phyloP scores from a whole-genome alignment of 1,140 invertebrate species.

The Aphaenogaster rudis region DNA sequence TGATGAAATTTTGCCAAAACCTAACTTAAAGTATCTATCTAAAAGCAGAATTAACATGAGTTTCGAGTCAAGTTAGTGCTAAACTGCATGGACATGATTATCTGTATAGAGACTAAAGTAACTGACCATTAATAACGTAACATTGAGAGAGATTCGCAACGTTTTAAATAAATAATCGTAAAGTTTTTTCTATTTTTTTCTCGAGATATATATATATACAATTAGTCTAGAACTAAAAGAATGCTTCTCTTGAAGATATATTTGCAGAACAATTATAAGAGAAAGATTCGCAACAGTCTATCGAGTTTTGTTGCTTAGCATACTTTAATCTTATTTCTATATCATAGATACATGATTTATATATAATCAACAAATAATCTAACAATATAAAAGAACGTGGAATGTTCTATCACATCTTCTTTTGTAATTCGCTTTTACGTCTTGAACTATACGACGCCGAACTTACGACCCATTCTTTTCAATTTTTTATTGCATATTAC shows the following conservation, averaged over 20 bases:
- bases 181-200: slow-evolving; percentile 6
- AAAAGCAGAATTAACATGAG: not conserved
- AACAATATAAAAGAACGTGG: slow-evolving; percentile 9
- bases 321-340: slow-evolving; percentile 8
- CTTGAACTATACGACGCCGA: not conserved
- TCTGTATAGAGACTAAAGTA: not conserved
- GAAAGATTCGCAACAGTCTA: not conserved
- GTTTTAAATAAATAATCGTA: slow-evolving; percentile 16
- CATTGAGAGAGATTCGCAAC: not conserved
- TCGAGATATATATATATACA: not conserved
- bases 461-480: not conserved
- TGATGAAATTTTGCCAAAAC: slow-evolving; percentile 1
- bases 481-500: not conserved
- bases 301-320: not conserved
- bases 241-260: slow-evolving; percentile 4
- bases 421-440: not conserved
- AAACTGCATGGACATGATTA: not conserved
- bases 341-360: not conserved
- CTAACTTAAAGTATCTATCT: not conserved
- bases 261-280: not conserved
- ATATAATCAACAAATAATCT: not conserved
- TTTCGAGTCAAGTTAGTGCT: not conserved
- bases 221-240: slow-evolving; percentile 5
- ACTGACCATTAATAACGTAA: not conserved
- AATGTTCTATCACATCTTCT: not conserved